Evolutionary conservation across 2,113 vertebrate genomes (phyloP).

Genomic region (Trichomycterus rosablanca): DNA sequence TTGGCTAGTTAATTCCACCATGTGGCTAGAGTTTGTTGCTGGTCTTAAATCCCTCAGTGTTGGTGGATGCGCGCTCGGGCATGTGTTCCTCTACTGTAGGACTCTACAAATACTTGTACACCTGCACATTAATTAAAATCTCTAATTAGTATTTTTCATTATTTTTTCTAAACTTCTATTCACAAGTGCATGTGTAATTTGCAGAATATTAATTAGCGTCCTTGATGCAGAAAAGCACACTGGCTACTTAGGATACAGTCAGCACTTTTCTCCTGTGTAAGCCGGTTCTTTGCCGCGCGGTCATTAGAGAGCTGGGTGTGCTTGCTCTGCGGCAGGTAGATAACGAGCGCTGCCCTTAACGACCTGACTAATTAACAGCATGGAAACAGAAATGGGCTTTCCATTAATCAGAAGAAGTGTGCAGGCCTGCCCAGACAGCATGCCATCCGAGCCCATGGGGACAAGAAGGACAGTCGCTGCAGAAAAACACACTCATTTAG

Average conservation of each 20-base stretch:
- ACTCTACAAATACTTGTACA: conserved; percentile 35
- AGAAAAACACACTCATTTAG: conserved; percentile 53
- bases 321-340: conserved; percentile 52
- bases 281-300: conserved; percentile 38
- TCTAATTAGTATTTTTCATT: conserved; percentile 41
- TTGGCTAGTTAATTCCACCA: conserved; percentile 55
- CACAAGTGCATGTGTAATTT: conserved; percentile 58
- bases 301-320: conserved; percentile 57
- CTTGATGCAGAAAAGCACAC: conserved; percentile 56
- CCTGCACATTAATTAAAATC: conserved; percentile 45
- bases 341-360: conserved; percentile 72
- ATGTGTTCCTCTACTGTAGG: conserved; percentile 46
- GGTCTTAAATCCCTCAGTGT: conserved; percentile 37
- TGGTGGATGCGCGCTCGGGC: conserved; percentile 41
- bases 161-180: conserved; percentile 41
- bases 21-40: conserved; percentile 51
- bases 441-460: conserved; percentile 62
- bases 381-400: conserved; percentile 73
- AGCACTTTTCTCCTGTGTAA: conserved; percentile 58
- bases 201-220: conserved; percentile 68
- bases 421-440: conserved; percentile 73
- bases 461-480: conserved; percentile 53
- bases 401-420: conserved; percentile 70
- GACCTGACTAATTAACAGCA: conserved; percentile 73
- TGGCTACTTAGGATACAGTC: conserved; percentile 71